These are phyloP conservation scores for Kryphioiulus occultus DNA, from an alignment of 2,888 invertebrate species.

Conservation along the genomic window DNA sequence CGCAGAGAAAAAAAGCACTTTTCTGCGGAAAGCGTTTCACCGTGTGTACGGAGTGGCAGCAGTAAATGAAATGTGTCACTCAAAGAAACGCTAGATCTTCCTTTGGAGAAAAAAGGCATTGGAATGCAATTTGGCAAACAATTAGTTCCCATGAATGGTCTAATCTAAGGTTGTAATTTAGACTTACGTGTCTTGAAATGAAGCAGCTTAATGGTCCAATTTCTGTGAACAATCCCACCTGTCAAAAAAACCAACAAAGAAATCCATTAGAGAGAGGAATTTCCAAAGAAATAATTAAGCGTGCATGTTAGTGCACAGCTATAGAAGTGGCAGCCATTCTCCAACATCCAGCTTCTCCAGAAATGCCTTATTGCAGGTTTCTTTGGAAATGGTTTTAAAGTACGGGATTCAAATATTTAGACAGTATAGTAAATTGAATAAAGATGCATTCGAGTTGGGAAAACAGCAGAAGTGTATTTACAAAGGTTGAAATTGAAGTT, in stretches of 20 bases:
- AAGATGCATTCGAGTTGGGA: no score
- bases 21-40: not conserved
- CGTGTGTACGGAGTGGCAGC: not conserved
- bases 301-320: conserved; percentile 12
- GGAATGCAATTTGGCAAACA: conserved; percentile 18
- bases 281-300: not conserved
- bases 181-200: conserved; percentile 77
- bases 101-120: conserved; percentile 64
- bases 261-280: conserved; percentile 40
- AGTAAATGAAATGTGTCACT: conserved; percentile 21
- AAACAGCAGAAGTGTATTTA: no score
- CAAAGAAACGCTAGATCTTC: conserved; percentile 59
- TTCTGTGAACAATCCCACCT: conserved; percentile 99
- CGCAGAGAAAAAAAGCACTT: conserved; percentile 1
- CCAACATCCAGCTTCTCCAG: no score
- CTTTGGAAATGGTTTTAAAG: no score
- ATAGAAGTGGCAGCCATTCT: not conserved
- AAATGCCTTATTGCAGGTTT: no score
- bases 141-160: not conserved
- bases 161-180: not conserved
- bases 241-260: conserved; percentile 56
- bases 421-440: no score
- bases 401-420: no score
- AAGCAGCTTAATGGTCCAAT: conserved; percentile 98
- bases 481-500: no score